A percentile compares a stretch with the other conserved stretches of the same genome.
These are phyloP conservation scores for Ceratitis capitata DNA, from an alignment of 1,140 invertebrate species.

Conservation along the genomic window DNA sequence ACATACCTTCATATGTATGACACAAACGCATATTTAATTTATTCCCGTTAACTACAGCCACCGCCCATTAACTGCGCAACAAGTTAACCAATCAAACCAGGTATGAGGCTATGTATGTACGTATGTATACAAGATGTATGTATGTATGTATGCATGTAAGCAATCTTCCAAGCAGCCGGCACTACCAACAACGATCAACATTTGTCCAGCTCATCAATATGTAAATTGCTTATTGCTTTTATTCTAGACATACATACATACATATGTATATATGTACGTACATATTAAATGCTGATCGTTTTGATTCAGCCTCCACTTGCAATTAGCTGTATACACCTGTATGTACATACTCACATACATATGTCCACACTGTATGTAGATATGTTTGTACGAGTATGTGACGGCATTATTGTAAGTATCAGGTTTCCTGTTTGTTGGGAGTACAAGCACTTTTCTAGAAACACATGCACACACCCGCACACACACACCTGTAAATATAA, in stretches of 20 bases:
- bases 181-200: neutral
- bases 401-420: neutral
- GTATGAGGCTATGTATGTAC: too few relatives aligned
- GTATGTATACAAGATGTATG: too few relatives aligned
- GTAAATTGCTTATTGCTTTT: constrained; percentile 16
- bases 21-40: too few relatives aligned
- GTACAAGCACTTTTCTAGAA: neutral
- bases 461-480: neutral
- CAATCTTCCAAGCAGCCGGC: neutral
- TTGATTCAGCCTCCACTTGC: neutral
- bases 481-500: too few relatives aligned
- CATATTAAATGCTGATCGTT: neutral
- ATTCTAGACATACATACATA: too few relatives aligned
- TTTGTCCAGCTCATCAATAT: constrained; percentile 14
- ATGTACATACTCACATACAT: too few relatives aligned
- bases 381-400: too few relatives aligned
- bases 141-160: neutral
- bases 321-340: constrained; percentile 27
- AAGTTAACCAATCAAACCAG: neutral
- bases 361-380: neutral
- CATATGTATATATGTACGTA: too few relatives aligned
- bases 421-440: neutral
- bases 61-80: neutral
- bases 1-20: neutral
- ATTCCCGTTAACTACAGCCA: neutral